Conservation (phyloP, 2,888 invertebrate species). For the Notodonta dromedarius region DNA sequence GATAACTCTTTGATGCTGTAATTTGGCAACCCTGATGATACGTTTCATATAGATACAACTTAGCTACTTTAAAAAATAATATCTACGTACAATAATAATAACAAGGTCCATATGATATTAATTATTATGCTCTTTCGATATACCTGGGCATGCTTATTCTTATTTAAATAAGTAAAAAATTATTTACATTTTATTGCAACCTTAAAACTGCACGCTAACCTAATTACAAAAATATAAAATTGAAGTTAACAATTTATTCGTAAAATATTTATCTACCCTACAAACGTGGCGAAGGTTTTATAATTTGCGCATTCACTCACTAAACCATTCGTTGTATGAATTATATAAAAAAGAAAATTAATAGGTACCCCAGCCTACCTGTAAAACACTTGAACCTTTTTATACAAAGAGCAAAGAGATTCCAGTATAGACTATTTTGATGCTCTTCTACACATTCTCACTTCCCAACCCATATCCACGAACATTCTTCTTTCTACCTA, state of each 20-base stretch:
- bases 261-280: neutral
- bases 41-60: conserved; percentile 6
- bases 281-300: neutral
- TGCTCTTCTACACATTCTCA: neutral
- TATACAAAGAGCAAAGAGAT: too few relatives aligned
- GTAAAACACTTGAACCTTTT: too few relatives aligned
- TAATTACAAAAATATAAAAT: conserved; percentile 41
- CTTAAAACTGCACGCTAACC: conserved; percentile 26
- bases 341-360: too few relatives aligned
- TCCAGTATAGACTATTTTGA: neutral
- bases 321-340: too few relatives aligned
- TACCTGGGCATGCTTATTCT: neutral
- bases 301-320: neutral
- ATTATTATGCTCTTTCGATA: conserved; percentile 19
- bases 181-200: conserved; percentile 41
- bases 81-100: neutral
- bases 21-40: conserved; percentile 8
- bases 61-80: conserved; percentile 4
- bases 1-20: neutral
- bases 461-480: neutral
- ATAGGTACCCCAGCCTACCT: too few relatives aligned
- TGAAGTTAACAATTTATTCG: conserved; percentile 10
- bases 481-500: conserved; percentile 1
- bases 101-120: conserved; percentile 4
- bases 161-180: conserved; percentile 16